A percentile compares a stretch with the other conserved stretches of the same genome.
These are phyloP conservation scores for Leucophenga varia DNA, from an alignment of 1,140 invertebrate species.

Conservation along the genomic window DNA sequence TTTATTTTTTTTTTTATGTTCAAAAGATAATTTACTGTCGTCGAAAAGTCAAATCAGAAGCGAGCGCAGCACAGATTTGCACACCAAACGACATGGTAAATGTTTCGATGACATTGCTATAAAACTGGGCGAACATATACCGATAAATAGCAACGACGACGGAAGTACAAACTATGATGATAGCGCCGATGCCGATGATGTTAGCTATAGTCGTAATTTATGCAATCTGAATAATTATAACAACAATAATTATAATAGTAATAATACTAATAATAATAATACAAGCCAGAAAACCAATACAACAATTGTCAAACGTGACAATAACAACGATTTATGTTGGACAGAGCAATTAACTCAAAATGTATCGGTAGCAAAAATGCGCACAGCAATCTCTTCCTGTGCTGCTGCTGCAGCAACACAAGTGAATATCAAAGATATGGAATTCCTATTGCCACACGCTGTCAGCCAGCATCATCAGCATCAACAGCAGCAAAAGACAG, in stretches of 20 bases:
- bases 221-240: neutral
- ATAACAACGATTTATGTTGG: slow-evolving; percentile 34
- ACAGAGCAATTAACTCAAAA: slow-evolving; percentile 43
- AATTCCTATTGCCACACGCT: slow-evolving; percentile 52
- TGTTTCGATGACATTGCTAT: neutral
- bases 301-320: neutral
- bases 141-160: slow-evolving; percentile 16
- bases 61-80: neutral
- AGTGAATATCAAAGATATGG: slow-evolving; percentile 55
- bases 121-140: neutral
- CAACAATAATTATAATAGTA: neutral
- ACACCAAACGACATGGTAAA: neutral
- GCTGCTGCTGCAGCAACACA: no score
- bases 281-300: neutral
- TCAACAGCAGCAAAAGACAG: slow-evolving; percentile 7
- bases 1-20: slow-evolving; percentile 23
- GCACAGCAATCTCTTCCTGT: slow-evolving; percentile 46
- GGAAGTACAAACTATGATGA: slow-evolving; percentile 4
- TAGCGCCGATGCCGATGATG: slow-evolving; percentile 24
- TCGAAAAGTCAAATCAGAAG: neutral
- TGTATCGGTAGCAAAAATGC: slow-evolving; percentile 44
- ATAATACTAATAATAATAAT: slow-evolving; percentile 5
- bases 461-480: slow-evolving; percentile 13
- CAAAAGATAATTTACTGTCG: slow-evolving; percentile 13
- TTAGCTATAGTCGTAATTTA: neutral